A percentile compares a stretch with the other conserved stretches of the same genome.
Conservation (phyloP, 2,888 invertebrate species). For the Elysia crispata region DNA sequence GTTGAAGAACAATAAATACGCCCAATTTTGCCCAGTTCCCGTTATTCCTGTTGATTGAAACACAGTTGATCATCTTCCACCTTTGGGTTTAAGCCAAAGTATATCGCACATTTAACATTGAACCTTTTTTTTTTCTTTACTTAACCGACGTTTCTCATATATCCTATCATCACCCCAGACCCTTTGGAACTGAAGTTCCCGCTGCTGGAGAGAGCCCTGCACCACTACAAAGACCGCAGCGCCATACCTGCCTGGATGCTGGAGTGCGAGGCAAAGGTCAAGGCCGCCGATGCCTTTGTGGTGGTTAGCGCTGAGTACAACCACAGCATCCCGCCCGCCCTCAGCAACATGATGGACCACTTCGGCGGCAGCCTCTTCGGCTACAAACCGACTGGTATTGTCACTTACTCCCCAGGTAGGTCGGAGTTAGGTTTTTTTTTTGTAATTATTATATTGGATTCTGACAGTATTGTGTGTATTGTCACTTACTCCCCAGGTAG, state of each 20-base stretch:
- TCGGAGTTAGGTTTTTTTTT: too few relatives aligned
- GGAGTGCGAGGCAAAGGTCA: slow-evolving; percentile 57
- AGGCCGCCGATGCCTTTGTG: slow-evolving; percentile 77
- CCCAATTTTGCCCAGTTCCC: too few relatives aligned
- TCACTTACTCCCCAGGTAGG: slow-evolving; percentile 71
- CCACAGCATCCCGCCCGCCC: slow-evolving; percentile 78
- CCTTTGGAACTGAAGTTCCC: slow-evolving; percentile 74
- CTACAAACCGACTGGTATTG: slow-evolving; percentile 73
- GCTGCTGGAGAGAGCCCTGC: slow-evolving; percentile 62
- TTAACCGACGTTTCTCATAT: neutral
- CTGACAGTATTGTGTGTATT: too few relatives aligned
- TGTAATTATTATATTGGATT: too few relatives aligned
- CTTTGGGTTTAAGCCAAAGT: too few relatives aligned
- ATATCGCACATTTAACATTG: too few relatives aligned
- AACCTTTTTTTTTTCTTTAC: too few relatives aligned
- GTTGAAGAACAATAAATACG: too few relatives aligned
- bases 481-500: too few relatives aligned
- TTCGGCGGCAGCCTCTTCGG: slow-evolving; percentile 77
- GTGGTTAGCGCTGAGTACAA: slow-evolving; percentile 77
- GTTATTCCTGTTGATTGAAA: too few relatives aligned
- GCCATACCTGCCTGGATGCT: slow-evolving; percentile 58
- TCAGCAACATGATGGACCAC: slow-evolving; percentile 78
- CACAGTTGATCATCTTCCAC: too few relatives aligned
- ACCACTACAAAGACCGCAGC: slow-evolving; percentile 59
- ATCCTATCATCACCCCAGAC: too few relatives aligned